Percentiles rank a stretch among this genome's conserved stretches.
Evolutionary conservation across 2,888 invertebrate species (phyloP).

Genomic region (Drosophila ezoana): DNA sequence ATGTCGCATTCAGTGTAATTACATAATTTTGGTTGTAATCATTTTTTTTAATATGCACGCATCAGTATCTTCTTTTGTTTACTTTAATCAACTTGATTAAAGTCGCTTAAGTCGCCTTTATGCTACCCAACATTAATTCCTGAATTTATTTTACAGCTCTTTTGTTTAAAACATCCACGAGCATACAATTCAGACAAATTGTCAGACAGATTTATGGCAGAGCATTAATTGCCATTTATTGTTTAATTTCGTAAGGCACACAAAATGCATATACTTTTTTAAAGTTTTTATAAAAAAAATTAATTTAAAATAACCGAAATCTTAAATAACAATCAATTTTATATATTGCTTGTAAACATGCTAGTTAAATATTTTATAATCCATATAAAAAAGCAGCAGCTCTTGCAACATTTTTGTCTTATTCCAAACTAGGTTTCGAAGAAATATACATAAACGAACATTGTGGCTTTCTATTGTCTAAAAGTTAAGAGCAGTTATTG

Average conservation of each 20-base stretch:
- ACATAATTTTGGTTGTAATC: constrained; percentile 66
- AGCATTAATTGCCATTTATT: constrained; percentile 35
- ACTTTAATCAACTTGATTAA: constrained; percentile 62
- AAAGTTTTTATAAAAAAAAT: background rate
- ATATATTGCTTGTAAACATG: too few relatives aligned
- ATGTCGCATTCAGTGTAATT: constrained; percentile 79
- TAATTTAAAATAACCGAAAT: background rate
- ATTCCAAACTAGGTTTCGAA: too few relatives aligned
- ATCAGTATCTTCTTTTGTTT: constrained; percentile 44
- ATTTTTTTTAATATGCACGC: constrained; percentile 38
- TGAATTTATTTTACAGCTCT: background rate
- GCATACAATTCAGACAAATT: constrained; percentile 30
- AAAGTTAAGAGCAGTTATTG: too few relatives aligned
- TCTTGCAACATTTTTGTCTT: too few relatives aligned
- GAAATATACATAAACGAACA: too few relatives aligned
- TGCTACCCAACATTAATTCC: constrained; percentile 27
- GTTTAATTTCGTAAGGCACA: constrained; percentile 11
- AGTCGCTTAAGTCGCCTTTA: constrained; percentile 47
- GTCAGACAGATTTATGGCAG: constrained; percentile 44
- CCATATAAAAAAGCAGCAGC: too few relatives aligned
- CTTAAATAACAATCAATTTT: too few relatives aligned
- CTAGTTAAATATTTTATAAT: too few relatives aligned
- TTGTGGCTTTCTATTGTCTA: too few relatives aligned
- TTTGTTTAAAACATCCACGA: constrained; percentile 1
- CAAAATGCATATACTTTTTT: background rate